These are phyloP conservation scores for Grantiella picta DNA, from an alignment of 2,113 vertebrate species.

Conservation along the genomic window DNA sequence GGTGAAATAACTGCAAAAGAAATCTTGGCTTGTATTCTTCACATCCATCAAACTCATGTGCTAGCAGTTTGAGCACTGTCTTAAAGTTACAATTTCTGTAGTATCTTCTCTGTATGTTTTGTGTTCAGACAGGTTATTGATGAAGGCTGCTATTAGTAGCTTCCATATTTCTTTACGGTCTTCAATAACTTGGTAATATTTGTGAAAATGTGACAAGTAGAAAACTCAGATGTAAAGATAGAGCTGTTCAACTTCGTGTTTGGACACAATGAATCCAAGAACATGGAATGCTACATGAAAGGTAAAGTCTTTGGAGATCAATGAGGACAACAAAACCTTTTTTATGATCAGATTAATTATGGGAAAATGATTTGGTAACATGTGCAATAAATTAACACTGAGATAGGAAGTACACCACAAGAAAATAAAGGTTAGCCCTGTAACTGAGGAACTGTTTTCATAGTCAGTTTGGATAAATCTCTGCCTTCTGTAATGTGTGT, in stretches of 20 bases:
- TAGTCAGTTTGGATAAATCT: background rate
- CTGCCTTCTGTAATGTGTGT: background rate
- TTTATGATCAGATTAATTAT: background rate
- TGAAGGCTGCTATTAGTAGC: background rate
- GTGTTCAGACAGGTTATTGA: background rate
- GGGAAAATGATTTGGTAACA: background rate
- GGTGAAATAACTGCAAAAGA: background rate
- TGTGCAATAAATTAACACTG: background rate
- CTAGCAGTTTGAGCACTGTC: background rate
- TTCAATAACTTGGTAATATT: background rate
- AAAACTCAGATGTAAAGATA: background rate
- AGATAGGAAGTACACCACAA: background rate
- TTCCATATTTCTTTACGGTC: background rate
- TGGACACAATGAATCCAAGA: background rate
- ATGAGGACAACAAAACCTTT: background rate
- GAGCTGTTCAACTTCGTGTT: background rate
- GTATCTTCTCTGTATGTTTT: background rate
- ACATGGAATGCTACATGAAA: background rate
- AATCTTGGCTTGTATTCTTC: background rate
- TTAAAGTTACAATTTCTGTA: background rate
- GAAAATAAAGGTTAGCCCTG: background rate
- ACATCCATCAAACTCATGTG: background rate
- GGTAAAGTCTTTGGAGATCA: background rate
- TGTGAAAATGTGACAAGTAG: background rate
- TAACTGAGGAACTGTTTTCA: background rate